phyloP scores from a whole-genome alignment of 2,888 invertebrate genomes.

The Agrotis puta region DNA sequence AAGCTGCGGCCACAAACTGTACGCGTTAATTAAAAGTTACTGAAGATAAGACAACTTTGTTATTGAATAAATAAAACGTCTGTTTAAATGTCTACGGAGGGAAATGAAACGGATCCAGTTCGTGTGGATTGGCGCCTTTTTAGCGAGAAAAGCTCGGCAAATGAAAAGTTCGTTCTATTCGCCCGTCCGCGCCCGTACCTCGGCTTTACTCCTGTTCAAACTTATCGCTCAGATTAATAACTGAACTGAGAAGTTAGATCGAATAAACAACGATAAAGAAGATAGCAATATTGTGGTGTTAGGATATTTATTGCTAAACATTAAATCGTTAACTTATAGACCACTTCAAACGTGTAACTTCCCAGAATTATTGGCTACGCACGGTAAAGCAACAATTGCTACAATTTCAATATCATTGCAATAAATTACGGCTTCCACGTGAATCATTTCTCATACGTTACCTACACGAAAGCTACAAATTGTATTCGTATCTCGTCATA shows the following conservation, averaged over 20 bases:
- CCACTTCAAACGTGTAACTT: constrained; percentile 28
- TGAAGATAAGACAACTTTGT: constrained; percentile 75
- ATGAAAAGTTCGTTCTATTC: constrained; percentile 61
- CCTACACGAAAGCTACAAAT: constrained; percentile 35
- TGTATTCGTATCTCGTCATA: constrained; percentile 53
- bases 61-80: constrained; percentile 80
- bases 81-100: constrained; percentile 69
- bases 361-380: constrained; percentile 25
- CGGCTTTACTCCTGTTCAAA: constrained; percentile 63
- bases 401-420: constrained; percentile 31
- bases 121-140: constrained; percentile 66
- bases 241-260: constrained; percentile 60
- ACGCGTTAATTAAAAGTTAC: constrained; percentile 80
- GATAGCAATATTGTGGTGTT: constrained; percentile 21
- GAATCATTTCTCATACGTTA: constrained; percentile 41
- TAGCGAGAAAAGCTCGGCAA: constrained; percentile 52
- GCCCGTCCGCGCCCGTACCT: constrained; percentile 30
- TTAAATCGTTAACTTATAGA: constrained; percentile 21
- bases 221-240: constrained; percentile 77
- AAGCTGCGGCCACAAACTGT: constrained; percentile 49
- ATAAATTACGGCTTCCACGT: constrained; percentile 36
- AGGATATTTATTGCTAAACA: constrained; percentile 22
- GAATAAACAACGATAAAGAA: constrained; percentile 35
- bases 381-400: constrained; percentile 17
- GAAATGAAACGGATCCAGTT: constrained; percentile 68